A percentile compares a stretch with the other conserved stretches of the same genome.
Conservation (phyloP, 1,140 invertebrate species). For the Lepeophtheirus salmonis region DNA sequence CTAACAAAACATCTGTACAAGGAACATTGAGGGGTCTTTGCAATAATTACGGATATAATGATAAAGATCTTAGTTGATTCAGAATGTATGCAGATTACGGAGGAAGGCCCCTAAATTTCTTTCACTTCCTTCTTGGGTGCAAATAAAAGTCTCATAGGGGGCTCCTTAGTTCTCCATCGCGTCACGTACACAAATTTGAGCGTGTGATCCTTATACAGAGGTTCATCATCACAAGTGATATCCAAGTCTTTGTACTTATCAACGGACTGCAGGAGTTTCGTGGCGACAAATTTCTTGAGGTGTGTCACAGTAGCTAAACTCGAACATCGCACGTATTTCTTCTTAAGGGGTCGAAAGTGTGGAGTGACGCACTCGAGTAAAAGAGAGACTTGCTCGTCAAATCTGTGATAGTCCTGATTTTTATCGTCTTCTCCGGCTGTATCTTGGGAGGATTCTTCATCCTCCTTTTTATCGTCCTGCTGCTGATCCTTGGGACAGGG, state of each 20-base stretch:
- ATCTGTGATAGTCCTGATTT: conserved; percentile 69
- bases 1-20: too few species aligned
- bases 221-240: conserved; percentile 93
- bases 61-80: too few species aligned
- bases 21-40: too few species aligned
- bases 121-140: conserved; percentile 21
- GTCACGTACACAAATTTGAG: conserved; percentile 96
- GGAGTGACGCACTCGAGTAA: conserved; percentile 3
- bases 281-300: conserved; percentile 90
- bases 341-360: conserved; percentile 52
- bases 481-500: conserved; percentile 65
- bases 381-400: conserved; percentile 65
- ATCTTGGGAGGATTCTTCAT: conserved; percentile 22
- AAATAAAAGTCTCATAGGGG: conserved; percentile 62
- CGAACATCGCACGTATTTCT: conserved; percentile 78
- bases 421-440: conserved; percentile 27
- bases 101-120: background rate
- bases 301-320: conserved; percentile 89
- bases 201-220: conserved; percentile 94
- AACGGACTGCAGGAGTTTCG: conserved; percentile 72
- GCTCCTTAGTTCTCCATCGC: conserved; percentile 83
- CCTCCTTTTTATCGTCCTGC: conserved; percentile 35
- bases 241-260: conserved; percentile 94
- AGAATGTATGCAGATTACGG: background rate
- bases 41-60: too few species aligned